Evolutionary conservation across 1,140 invertebrate genomes (phyloP).

Genomic region (Trichonephila inaurata): DNA sequence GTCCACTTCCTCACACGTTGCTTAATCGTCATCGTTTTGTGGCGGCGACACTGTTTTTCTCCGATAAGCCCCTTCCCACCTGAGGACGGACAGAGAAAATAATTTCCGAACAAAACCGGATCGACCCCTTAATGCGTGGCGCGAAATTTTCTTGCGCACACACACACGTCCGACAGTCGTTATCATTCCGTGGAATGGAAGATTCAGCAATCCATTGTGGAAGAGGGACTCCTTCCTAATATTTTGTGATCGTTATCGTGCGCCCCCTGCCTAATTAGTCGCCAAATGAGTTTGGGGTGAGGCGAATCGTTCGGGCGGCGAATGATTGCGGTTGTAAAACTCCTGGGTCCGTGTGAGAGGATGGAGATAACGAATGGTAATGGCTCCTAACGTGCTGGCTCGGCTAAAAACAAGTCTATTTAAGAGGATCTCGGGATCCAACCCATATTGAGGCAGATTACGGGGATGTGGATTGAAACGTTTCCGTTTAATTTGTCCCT

Average conservation of each 20-base stretch:
- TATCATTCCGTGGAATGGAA: constrained; percentile 14
- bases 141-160: not conserved
- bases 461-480: not conserved
- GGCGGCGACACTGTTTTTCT: not conserved
- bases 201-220: constrained; percentile 45
- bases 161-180: not conserved
- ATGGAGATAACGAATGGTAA: constrained; percentile 28
- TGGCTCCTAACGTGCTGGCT: constrained; percentile 30
- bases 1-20: not conserved
- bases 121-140: not conserved
- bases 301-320: not conserved
- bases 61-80: constrained; percentile 41
- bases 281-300: constrained; percentile 7
- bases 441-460: not conserved
- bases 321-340: constrained; percentile 55
- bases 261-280: constrained; percentile 36
- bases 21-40: not conserved
- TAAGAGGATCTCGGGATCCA: not conserved
- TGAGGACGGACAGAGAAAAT: constrained; percentile 46
- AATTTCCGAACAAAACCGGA: not conserved
- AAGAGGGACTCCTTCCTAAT: not conserved
- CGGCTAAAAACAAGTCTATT: constrained; percentile 19
- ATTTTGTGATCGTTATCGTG: constrained; percentile 56
- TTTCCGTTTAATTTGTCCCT: not conserved
- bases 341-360: not conserved